phyloP scores from a whole-genome alignment of 2,797 vertebrate species.

The Eremophila alpestris region DNA sequence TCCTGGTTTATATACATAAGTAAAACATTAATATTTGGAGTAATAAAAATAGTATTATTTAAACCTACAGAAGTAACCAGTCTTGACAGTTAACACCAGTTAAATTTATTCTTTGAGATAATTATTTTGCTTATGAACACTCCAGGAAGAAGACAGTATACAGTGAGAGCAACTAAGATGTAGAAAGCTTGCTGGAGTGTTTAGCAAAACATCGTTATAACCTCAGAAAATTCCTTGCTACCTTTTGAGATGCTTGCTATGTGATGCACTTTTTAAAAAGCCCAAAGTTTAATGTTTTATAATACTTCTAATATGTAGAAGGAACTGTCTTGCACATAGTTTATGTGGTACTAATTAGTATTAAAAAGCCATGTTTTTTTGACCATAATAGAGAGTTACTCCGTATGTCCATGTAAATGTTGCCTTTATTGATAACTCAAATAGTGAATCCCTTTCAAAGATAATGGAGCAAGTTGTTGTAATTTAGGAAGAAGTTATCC shows the following conservation, averaged over 20 bases:
- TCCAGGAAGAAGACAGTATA: not conserved
- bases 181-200: not conserved
- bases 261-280: not conserved
- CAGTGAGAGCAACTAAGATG: not conserved
- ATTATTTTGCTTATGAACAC: not conserved
- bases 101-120: not conserved
- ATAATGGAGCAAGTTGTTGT: not conserved
- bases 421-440: not conserved
- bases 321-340: not conserved
- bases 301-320: not conserved
- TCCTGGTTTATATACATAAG: not conserved
- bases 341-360: not conserved
- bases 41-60: not conserved
- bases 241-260: not conserved
- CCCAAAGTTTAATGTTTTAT: not conserved
- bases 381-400: not conserved
- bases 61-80: not conserved
- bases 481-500: not conserved
- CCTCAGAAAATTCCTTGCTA: not conserved
- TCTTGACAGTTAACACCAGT: not conserved
- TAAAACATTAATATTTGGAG: not conserved
- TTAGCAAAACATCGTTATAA: not conserved
- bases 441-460: not conserved
- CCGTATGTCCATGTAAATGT: not conserved
- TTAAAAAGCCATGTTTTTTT: not conserved